phyloP scores from a whole-genome alignment of 2,113 vertebrate genomes.

The Phyllostomus discolor region DNA sequence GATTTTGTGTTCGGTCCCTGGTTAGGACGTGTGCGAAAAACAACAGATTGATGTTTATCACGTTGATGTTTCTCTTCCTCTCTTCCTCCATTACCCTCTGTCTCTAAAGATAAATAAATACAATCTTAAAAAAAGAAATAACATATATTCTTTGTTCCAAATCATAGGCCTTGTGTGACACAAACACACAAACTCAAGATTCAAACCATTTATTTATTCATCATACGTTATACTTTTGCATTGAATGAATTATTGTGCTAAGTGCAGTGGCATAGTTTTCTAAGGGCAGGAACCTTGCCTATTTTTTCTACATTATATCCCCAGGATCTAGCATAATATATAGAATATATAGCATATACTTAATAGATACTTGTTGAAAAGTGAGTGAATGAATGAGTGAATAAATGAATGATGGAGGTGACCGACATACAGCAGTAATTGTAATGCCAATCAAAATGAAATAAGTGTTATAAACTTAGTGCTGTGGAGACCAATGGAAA shows the following conservation, averaged over 20 bases:
- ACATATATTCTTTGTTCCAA: not conserved
- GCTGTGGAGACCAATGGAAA: not conserved
- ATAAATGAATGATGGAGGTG: not conserved
- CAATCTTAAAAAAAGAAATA: not conserved
- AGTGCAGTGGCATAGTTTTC: not conserved
- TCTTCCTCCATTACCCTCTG: too few relatives aligned
- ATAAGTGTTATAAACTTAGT: not conserved
- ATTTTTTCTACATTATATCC: not conserved
- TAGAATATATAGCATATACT: not conserved
- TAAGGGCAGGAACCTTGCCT: not conserved
- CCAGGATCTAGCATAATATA: not conserved
- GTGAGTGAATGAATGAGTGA: not conserved
- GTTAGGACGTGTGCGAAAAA: too few relatives aligned
- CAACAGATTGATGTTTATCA: too few relatives aligned
- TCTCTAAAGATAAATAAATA: too few relatives aligned
- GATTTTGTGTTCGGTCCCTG: too few relatives aligned
- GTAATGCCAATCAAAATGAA: not conserved
- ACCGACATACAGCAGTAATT: not conserved
- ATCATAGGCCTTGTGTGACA: not conserved
- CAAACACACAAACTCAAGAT: not conserved
- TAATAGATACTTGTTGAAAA: not conserved
- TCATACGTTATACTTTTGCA: not conserved
- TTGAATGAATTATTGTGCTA: not conserved
- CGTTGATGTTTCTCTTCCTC: too few relatives aligned
- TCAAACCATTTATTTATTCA: not conserved